Evolutionary conservation across 2,888 invertebrate species (phyloP).

Genomic region (Lepidocyrtinus sp.): DNA sequence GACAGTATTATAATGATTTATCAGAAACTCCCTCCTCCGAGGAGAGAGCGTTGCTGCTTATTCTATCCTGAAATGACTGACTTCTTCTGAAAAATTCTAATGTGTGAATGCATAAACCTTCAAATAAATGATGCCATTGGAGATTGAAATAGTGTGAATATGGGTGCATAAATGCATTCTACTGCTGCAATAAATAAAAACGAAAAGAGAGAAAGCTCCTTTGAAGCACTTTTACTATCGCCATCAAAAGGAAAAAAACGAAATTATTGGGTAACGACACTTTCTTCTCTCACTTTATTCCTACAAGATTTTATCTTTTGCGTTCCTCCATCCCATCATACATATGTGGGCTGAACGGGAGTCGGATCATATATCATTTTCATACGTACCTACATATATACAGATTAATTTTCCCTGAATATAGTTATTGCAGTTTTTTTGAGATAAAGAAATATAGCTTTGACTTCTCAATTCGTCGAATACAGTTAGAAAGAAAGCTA

Average conservation of each 20-base stretch:
- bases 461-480: constrained; percentile 30
- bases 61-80: constrained; percentile 22
- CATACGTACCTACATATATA: neutral
- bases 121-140: constrained; percentile 20
- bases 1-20: constrained; percentile 70
- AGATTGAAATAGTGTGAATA: constrained; percentile 21
- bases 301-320: too few relatives aligned
- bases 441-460: too few relatives aligned
- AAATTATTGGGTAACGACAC: constrained; percentile 35
- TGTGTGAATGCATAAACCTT: constrained; percentile 13
- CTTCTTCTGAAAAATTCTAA: constrained; percentile 20
- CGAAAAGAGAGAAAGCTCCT: constrained; percentile 19
- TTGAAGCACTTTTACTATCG: constrained; percentile 21
- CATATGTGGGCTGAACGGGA: too few relatives aligned
- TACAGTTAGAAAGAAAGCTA: neutral
- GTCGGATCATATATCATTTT: neutral
- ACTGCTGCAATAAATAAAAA: constrained; percentile 34
- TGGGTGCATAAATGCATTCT: constrained; percentile 8
- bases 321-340: too few relatives aligned
- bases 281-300: neutral
- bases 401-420: neutral
- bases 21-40: constrained; percentile 61
- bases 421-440: neutral
- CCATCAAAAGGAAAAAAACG: constrained; percentile 13
- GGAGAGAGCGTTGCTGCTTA: neutral